Percentiles rank a stretch among this genome's conserved stretches.
These are phyloP conservation scores for Branchipolynoe longqiensis DNA, from an alignment of 2,888 invertebrate species.

Conservation along the genomic window DNA sequence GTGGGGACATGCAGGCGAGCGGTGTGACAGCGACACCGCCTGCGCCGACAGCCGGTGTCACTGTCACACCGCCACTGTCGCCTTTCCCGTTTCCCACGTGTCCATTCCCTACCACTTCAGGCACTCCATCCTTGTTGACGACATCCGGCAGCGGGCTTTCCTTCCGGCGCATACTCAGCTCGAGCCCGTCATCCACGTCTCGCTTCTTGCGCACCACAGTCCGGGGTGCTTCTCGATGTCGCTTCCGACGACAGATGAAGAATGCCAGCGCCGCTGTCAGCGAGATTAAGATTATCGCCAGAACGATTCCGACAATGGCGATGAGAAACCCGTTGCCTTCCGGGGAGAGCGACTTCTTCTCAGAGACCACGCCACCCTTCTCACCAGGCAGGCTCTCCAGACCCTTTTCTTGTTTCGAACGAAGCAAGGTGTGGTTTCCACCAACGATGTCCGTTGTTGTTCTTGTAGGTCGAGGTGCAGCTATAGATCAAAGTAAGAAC, in stretches of 20 bases:
- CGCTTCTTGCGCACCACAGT: conserved; percentile 46
- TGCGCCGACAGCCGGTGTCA: background rate
- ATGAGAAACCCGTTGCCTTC: conserved; percentile 2
- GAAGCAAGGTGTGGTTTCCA: conserved; percentile 45
- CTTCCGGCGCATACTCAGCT: conserved; percentile 60
- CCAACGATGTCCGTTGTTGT: conserved; percentile 14
- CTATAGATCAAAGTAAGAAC: no score
- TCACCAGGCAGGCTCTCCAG: conserved; percentile 23
- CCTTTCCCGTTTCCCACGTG: background rate
- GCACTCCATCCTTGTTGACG: conserved; percentile 39
- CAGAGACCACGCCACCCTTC: conserved; percentile 47
- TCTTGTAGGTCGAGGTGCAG: conserved; percentile 7
- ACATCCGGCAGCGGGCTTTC: conserved; percentile 60
- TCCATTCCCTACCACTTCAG: conserved; percentile 40
- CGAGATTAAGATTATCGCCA: conserved; percentile 42
- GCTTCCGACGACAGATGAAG: conserved; percentile 27
- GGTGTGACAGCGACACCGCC: background rate
- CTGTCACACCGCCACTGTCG: background rate
- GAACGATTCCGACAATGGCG: conserved; percentile 25
- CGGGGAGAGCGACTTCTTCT: conserved; percentile 25
- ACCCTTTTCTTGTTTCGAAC: conserved; percentile 50
- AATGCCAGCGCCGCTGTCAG: conserved; percentile 24
- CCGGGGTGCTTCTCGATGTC: conserved; percentile 1
- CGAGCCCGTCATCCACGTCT: conserved; percentile 40
- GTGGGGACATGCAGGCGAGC: conserved; percentile 1